Percentiles rank a stretch among this genome's conserved stretches.
phyloP scores from a whole-genome alignment of 30 jellyfish, hydroid and myxozoan genomes.

The Turritopsis rubra region DNA sequence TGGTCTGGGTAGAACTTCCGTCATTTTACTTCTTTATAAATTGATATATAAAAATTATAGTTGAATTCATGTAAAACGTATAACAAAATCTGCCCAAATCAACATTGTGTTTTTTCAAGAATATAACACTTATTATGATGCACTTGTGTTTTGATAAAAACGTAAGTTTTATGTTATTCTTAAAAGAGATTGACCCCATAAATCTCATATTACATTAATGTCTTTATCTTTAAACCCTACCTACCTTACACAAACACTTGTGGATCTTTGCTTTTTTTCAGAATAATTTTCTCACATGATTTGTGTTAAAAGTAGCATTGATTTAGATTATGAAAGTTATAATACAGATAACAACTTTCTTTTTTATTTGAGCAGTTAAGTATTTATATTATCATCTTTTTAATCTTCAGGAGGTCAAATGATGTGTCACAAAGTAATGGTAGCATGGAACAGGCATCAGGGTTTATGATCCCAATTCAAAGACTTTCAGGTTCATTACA shows the following conservation, averaged over 20 bases:
- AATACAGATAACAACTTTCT: not conserved
- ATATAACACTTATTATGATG: not conserved
- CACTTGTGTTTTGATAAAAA: not conserved
- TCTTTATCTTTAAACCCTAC: not conserved
- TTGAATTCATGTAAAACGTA: not conserved
- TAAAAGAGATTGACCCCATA: not conserved
- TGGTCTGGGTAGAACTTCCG: conserved; percentile 8
- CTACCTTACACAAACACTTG: not conserved
- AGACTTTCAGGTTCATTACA: too few relatives aligned
- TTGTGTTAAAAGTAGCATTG: too few relatives aligned
- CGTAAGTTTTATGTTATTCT: not conserved
- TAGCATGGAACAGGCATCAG: too few relatives aligned
- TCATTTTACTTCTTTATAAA: not conserved
- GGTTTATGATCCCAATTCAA: too few relatives aligned
- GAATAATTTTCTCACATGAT: not conserved
- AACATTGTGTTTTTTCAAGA: not conserved
- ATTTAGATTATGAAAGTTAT: too few relatives aligned
- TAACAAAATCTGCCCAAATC: not conserved
- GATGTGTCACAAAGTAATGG: not conserved
- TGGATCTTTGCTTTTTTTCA: too few relatives aligned
- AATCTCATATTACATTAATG: not conserved
- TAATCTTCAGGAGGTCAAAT: not conserved
- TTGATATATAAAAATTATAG: not conserved
- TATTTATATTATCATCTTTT: not conserved
- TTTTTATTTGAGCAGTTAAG: too few relatives aligned